Evolutionary conservation across 2,888 invertebrate species (phyloP).

Genomic region (Lasioglossum pauxillum): DNA sequence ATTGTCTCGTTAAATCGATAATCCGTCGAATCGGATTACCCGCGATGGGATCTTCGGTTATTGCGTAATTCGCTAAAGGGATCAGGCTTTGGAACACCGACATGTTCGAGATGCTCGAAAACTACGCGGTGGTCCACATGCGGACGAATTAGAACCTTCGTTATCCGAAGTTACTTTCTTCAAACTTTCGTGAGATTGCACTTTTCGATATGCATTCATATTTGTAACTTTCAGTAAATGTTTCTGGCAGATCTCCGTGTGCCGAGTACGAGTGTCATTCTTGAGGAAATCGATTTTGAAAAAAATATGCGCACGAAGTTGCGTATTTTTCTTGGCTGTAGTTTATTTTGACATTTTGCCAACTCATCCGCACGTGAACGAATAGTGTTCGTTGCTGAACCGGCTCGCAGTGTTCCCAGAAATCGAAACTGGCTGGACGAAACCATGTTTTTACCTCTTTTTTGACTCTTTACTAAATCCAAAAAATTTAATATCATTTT

Average conservation of each 20-base stretch:
- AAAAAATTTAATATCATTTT: background rate
- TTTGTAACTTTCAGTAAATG: background rate
- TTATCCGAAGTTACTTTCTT: background rate
- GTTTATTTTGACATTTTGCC: background rate
- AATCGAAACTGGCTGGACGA: background rate
- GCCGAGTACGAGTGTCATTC: background rate
- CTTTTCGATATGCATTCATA: background rate
- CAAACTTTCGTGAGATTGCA: background rate
- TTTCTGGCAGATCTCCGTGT: background rate
- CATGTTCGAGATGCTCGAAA: background rate
- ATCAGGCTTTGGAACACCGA: background rate
- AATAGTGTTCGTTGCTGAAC: background rate
- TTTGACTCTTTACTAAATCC: background rate
- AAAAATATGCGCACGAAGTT: background rate
- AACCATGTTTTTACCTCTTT: background rate
- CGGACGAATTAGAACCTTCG: background rate
- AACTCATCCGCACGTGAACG: background rate
- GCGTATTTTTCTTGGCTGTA: background rate
- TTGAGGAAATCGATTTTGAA: background rate
- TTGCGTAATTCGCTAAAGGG: slow-evolving; percentile 10
- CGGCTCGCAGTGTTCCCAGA: background rate
- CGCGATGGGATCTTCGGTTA: background rate
- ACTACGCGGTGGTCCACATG: background rate
- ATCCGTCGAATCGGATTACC: background rate
- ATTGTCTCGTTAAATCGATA: background rate